These are phyloP conservation scores for Galerucella nymphaeae DNA, from an alignment of 2,888 invertebrate genomes.

Conservation along the genomic window DNA sequence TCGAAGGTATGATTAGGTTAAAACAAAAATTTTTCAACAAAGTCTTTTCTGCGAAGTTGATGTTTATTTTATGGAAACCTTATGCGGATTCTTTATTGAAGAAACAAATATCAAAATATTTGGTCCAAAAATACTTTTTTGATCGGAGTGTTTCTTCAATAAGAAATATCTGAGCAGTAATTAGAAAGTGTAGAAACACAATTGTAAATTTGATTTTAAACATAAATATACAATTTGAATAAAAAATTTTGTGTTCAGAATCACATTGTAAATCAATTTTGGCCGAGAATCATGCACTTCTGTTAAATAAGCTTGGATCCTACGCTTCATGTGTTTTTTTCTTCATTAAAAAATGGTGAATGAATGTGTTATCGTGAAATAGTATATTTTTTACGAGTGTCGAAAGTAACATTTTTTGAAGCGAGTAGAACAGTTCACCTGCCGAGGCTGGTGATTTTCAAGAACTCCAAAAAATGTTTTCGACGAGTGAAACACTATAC, in stretches of 20 bases:
- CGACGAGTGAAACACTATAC: too few relatives aligned
- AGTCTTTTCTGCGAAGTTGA: background rate
- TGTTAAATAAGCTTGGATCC: constrained; percentile 6
- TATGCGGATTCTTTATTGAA: background rate
- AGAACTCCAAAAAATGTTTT: too few relatives aligned
- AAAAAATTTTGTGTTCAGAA: background rate
- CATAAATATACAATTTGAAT: background rate
- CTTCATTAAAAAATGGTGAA: too few relatives aligned
- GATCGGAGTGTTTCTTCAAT: background rate
- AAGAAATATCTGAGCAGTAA: background rate
- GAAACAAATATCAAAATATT: background rate
- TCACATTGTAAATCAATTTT: background rate
- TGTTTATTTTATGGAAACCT: background rate
- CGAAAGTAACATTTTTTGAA: too few relatives aligned
- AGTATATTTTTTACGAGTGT: too few relatives aligned
- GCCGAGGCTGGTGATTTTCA: too few relatives aligned
- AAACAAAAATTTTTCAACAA: too few relatives aligned
- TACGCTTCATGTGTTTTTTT: too few relatives aligned
- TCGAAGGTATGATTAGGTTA: too few relatives aligned
- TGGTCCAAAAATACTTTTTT: background rate
- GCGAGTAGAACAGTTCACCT: too few relatives aligned
- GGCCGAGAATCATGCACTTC: constrained; percentile 6
- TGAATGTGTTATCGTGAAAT: too few relatives aligned
- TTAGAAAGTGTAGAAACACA: background rate
- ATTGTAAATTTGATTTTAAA: background rate